Percentiles rank a stretch among this genome's conserved stretches.
These are phyloP conservation scores for Xiphorhynchus elegans DNA, from an alignment of 2,113 vertebrate genomes.

Conservation along the genomic window DNA sequence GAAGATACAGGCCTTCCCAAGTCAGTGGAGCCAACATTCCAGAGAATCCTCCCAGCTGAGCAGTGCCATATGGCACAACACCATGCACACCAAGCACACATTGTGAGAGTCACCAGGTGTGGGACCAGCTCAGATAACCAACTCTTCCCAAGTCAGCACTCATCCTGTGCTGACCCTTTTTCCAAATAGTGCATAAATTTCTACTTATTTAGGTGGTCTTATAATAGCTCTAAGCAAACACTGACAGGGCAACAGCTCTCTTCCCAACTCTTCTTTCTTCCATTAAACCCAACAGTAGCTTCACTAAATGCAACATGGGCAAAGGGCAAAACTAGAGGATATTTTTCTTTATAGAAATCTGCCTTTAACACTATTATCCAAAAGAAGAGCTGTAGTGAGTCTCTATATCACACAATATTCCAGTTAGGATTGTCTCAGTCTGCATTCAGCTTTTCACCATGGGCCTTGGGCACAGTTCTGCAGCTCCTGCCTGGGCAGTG, in stretches of 20 bases:
- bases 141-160: not conserved
- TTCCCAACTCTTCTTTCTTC: not conserved
- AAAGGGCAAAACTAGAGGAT: not conserved
- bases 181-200: not conserved
- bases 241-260: not conserved
- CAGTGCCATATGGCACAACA: fast-evolving
- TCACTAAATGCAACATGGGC: not conserved
- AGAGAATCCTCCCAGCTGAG: not conserved
- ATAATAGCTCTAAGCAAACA: not conserved
- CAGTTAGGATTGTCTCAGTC: not conserved
- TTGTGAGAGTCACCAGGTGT: fast-evolving
- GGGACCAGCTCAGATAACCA: not conserved
- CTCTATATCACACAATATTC: not conserved
- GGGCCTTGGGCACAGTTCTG: not conserved
- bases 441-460: not conserved
- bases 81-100: fast-evolving
- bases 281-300: not conserved
- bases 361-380: not conserved
- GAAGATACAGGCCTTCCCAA: not conserved
- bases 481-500: not conserved
- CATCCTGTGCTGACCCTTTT: not conserved
- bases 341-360: not conserved
- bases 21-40: not conserved
- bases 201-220: not conserved
- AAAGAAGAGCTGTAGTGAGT: not conserved